Evolutionary conservation across 2,888 invertebrate genomes (phyloP), one percentile per base, ranked within the genome.

Genomic region (Pandemis heparana): DNA sequence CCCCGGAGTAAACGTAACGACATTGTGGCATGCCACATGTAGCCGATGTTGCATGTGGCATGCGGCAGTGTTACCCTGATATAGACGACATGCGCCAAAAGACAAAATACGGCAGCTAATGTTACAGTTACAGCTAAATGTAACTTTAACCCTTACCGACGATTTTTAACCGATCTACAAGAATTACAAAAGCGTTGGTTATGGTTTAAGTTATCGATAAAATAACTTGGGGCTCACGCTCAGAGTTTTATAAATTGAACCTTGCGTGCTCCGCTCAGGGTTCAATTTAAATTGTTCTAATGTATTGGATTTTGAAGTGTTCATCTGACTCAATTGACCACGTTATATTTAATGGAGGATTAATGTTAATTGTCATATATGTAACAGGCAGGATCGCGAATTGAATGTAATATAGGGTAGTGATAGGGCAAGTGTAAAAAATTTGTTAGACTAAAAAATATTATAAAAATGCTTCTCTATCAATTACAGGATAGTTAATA

Each of bases 31-130:
- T 53, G 51, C 16, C 6, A 12, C 51, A 51, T 51, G 41, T 9
- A 41, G 41, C 10, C 2, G n/a, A n/a, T 51, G 48, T 14, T 48
- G 14, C 48, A n/a, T 48, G 53, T 16, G 8, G 56, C 23, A 12
- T 18, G 51, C 51, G 16, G 9, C 51, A 53, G 9, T 12, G 12
- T 56, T 23, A 23, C 56, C 56, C 56, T 23, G 56, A 56, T 12
- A 12, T 56, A 23, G 56, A 53, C 53, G 56, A 56, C 3, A 56
- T 56, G 56, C 56, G 56, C 56, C 56, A 56, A 56, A 56, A 56
- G 56, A 56, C 56, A 56, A 23, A n/a, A 53, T 12, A 56, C 23
- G 56, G 56, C 56, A 56, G 56, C 56, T 56, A 12, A 56, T 23
- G 12, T 18, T 56, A 12, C 23, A n/a, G n/a, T n/a, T n/a, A n/a